Base-by-base conservation (phyloP, 2,888 invertebrate species). In the Conops quadrifasciatus region DNA sequence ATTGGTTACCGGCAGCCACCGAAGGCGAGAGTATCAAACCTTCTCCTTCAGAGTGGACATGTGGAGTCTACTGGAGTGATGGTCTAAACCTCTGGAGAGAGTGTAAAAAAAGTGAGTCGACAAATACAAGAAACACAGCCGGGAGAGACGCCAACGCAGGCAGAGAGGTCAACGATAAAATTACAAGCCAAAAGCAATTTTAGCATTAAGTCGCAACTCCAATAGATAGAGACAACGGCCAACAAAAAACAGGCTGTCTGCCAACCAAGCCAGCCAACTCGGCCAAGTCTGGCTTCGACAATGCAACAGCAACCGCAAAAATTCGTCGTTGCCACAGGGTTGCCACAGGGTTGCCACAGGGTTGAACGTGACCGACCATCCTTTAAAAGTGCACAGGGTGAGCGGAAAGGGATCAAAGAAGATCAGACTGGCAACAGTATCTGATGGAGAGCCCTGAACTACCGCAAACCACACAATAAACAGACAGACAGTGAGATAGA, bases 211-310 rank as follows among this genome's bases (percentile, higher is more conserved):
- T 51, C 9, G 36, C 65, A 65, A 65, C 28, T 26, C 24, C 66
- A 53, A 36, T 51, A 28, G 53, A 66, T 53, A 66, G 66, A 51
- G 36, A 16, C 19, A 58, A 58, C n/a, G n/a, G n/a, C n/a, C n/a
- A 19, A 59, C 45, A 67, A 21, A 9, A 66, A 49, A 19, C 45
- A 63, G 26, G 3, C 66, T 36, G 66, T 5, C 64, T 19, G 19
- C 4, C 64, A n/a, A n/a, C n/a, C 36, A 7, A 9, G 49, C n/a
- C 15, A 49, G 11, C n/a, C 26, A 58, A 58, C 58, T 24, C 58
- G 36, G 36, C 36, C 36, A 36, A n/a, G n/a, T n/a, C 9, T 58
- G 24, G 26, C 26, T 7, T 58, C 58, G 28, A 24, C 58, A 24
- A 58, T 4, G 58, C 58, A 28, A 58, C 28, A 28, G 58, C 15